Conservation (phyloP, 2,113 vertebrate species). For the Strigops habroptila region DNA sequence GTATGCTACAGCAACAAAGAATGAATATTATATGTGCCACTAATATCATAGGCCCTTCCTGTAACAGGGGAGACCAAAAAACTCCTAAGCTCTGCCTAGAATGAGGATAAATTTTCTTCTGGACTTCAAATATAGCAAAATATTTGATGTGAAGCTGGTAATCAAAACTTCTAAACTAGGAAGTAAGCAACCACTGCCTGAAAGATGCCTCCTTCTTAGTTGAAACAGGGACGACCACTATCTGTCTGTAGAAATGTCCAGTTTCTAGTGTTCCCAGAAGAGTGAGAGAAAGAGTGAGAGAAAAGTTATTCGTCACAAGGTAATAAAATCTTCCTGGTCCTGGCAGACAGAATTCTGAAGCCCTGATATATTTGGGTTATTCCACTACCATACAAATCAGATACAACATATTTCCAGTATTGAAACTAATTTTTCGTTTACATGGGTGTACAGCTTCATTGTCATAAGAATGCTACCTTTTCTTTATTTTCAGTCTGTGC, state of each 20-base stretch:
- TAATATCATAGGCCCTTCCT: background rate
- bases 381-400: background rate
- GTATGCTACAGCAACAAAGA: background rate
- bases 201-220: background rate
- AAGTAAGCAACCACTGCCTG: background rate
- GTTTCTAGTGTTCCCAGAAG: background rate
- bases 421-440: background rate
- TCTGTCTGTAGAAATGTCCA: background rate
- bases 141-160: background rate
- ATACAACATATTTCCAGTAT: background rate
- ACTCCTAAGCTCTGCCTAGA: background rate
- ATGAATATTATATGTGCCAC: rapidly evolving
- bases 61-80: background rate
- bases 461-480: background rate
- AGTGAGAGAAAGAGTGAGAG: background rate
- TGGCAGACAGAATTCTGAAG: background rate
- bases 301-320: background rate
- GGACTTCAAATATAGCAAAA: background rate
- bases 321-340: background rate
- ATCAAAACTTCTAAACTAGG: background rate
- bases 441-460: background rate
- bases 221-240: background rate
- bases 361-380: background rate
- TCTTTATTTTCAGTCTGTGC: background rate
- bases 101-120: background rate